Conservation (phyloP, 2,797 vertebrate genomes). For the Ficedula albicollis region DNA sequence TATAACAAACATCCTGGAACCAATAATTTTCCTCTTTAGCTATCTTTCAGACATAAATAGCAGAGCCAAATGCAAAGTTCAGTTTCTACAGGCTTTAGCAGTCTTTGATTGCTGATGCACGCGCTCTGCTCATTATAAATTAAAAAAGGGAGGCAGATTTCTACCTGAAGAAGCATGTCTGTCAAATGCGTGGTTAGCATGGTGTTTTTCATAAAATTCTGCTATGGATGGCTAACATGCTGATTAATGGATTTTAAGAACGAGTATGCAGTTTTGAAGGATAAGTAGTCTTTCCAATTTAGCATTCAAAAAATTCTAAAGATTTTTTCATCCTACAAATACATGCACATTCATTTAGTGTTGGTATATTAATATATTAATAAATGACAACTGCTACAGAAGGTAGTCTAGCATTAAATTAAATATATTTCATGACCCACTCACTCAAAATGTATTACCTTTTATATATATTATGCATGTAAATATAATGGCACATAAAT, state of each 20-base stretch:
- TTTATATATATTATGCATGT: constrained; percentile 25
- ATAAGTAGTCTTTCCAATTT: constrained; percentile 43
- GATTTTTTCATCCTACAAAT: constrained; percentile 18
- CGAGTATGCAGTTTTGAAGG: constrained; percentile 51
- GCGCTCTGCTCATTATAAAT: constrained; percentile 63
- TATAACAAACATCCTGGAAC: not conserved
- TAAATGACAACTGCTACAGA: constrained; percentile 51
- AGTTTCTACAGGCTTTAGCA: not conserved
- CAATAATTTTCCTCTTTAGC: not conserved
- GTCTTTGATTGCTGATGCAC: constrained; percentile 57
- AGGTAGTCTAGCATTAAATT: constrained; percentile 53
- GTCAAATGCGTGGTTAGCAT: constrained; percentile 58
- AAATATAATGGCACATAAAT: not conserved
- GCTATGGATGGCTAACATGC: constrained; percentile 57
- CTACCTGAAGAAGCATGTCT: constrained; percentile 64
- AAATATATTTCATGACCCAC: constrained; percentile 49
- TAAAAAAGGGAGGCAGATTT: constrained; percentile 68
- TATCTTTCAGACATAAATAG: not conserved
- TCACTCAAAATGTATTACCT: constrained; percentile 12
- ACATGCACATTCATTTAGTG: constrained; percentile 33
- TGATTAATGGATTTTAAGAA: constrained; percentile 69
- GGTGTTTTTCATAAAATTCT: constrained; percentile 48
- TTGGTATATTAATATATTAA: constrained; percentile 50
- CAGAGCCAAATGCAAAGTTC: not conserved
- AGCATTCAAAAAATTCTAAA: constrained; percentile 24